A percentile compares a stretch with the other conserved stretches of the same genome.
These are phyloP conservation scores for Aromia moschata DNA, from an alignment of 2,888 invertebrate species.

Conservation along the genomic window DNA sequence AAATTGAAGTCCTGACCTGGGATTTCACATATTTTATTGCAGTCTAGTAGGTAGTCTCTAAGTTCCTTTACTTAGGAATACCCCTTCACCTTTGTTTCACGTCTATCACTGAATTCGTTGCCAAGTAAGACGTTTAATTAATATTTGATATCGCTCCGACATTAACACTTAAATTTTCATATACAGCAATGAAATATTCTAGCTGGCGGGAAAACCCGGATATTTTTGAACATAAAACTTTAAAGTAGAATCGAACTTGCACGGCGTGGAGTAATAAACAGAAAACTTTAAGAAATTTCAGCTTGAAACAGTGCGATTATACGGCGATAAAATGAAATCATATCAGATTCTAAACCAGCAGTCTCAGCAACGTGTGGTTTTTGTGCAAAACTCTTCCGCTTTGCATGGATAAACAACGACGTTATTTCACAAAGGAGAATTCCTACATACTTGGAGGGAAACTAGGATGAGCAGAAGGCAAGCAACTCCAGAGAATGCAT, in stretches of 20 bases:
- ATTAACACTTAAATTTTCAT: background rate
- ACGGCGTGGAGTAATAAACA: background rate
- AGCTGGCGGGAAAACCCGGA: background rate
- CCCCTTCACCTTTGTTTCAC: too few species aligned
- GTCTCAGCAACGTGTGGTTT: background rate
- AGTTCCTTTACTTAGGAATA: too few species aligned
- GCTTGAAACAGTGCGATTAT: background rate
- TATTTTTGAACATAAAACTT: background rate
- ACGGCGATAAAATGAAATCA: background rate
- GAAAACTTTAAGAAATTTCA: background rate
- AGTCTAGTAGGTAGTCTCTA: too few species aligned
- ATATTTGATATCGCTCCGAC: background rate
- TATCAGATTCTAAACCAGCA: slow-evolving; percentile 2
- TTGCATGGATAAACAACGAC: background rate
- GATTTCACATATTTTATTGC: too few species aligned
- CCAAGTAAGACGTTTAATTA: too few species aligned
- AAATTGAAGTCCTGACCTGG: too few species aligned
- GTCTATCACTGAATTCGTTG: too few species aligned
- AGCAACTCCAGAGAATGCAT: too few species aligned
- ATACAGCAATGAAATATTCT: background rate
- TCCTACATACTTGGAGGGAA: background rate
- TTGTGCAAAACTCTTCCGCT: background rate
- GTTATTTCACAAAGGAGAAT: background rate
- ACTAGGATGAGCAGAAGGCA: too few species aligned
- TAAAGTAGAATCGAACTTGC: background rate